These are phyloP conservation scores for Hystrix brachyura DNA, from an alignment of 2,113 vertebrate genomes.

Conservation along the genomic window DNA sequence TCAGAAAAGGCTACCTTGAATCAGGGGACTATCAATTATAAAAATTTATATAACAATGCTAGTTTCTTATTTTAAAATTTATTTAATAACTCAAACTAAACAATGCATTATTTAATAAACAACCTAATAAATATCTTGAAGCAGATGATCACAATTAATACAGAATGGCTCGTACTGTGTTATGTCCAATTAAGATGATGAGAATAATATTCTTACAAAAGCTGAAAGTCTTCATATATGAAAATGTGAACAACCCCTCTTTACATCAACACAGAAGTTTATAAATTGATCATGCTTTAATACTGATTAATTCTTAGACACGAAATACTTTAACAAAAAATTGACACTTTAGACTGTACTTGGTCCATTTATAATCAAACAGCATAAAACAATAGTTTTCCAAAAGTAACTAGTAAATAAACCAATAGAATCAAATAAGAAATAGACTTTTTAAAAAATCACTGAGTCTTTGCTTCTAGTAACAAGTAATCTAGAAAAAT, in stretches of 20 bases:
- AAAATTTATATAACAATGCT: slow-evolving; percentile 5
- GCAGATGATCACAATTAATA: not conserved
- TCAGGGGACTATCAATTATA: slow-evolving; percentile 12
- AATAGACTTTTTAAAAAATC: slow-evolving; percentile 30
- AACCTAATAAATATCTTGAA: slow-evolving; percentile 34
- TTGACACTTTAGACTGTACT: not conserved
- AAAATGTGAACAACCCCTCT: not conserved
- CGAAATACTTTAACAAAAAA: slow-evolving; percentile 23
- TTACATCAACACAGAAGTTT: not conserved
- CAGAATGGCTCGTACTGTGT: not conserved
- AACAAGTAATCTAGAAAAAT: not conserved
- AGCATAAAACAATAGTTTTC: slow-evolving; percentile 50
- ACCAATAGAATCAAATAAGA: slow-evolving; percentile 32
- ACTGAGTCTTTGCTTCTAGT: not conserved
- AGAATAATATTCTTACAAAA: slow-evolving; percentile 34
- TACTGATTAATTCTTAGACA: slow-evolving; percentile 1
- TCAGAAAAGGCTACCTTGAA: not conserved
- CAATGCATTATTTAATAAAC: slow-evolving; percentile 38
- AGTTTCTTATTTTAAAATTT: slow-evolving; percentile 11
- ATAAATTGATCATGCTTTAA: not conserved
- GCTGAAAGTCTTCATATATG: not conserved
- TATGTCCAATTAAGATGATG: not conserved
- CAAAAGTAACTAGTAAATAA: slow-evolving; percentile 31
- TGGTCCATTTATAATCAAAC: not conserved
- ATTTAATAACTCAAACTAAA: slow-evolving; percentile 53